Percentiles rank a stretch among this genome's conserved stretches.
These are phyloP conservation scores for Trematomus loennbergii DNA, from an alignment of 2,113 vertebrate species.

Conservation along the genomic window DNA sequence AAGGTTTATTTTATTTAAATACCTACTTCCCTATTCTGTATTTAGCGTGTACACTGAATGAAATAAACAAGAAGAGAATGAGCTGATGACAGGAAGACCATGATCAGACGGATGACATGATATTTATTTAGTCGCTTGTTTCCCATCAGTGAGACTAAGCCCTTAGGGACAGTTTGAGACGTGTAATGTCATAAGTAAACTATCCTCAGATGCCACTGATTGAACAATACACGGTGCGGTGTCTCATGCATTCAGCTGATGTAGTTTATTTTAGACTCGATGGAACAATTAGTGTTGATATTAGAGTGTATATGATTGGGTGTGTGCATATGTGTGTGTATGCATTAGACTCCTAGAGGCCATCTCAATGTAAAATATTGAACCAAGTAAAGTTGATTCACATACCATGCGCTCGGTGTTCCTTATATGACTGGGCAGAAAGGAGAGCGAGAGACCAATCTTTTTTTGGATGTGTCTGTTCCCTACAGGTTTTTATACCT, in stretches of 20 bases:
- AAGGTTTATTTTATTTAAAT: background rate
- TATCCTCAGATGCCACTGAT: constrained; percentile 69
- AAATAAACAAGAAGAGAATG: constrained; percentile 81
- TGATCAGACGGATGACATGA: constrained; percentile 69
- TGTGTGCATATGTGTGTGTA: constrained; percentile 19
- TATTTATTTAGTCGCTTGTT: constrained; percentile 83
- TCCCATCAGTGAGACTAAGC: constrained; percentile 73
- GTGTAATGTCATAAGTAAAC: constrained; percentile 75
- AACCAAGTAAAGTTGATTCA: constrained; percentile 68
- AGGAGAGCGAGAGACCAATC: constrained; percentile 52
- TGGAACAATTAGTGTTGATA: constrained; percentile 67
- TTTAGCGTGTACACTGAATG: constrained; percentile 44
- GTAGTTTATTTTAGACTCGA: constrained; percentile 67
- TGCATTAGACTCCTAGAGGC: constrained; percentile 35
- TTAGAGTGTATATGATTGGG: constrained; percentile 36
- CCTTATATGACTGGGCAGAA: constrained; percentile 78
- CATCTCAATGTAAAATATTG: constrained; percentile 42
- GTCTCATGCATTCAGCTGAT: constrained; percentile 57
- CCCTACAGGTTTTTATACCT: constrained; percentile 80
- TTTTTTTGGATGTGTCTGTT: constrained; percentile 74
- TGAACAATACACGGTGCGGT: constrained; percentile 72
- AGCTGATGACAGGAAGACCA: constrained; percentile 77
- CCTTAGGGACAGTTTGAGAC: constrained; percentile 68
- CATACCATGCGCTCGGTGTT: constrained; percentile 50
- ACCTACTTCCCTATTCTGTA: constrained; percentile 59